Conservation (phyloP, 2,888 invertebrate genomes). For the Arge pagana region DNA sequence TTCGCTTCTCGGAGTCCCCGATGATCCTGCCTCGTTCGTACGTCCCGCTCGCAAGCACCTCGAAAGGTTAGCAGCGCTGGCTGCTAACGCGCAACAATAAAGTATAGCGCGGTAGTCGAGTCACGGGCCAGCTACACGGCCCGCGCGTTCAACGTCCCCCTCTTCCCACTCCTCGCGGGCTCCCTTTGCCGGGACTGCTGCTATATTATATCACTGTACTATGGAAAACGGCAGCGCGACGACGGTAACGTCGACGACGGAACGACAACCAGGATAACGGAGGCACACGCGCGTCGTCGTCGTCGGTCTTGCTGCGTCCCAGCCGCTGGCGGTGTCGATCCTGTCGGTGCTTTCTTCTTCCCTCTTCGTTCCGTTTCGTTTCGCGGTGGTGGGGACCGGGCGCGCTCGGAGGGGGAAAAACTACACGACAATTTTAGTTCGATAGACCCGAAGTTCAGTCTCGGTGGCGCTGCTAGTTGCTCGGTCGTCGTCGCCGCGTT, state of each 20-base stretch:
- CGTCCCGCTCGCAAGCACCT: conserved; percentile 3
- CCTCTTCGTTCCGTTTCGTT: conserved; percentile 25
- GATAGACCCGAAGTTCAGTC: conserved; percentile 55
- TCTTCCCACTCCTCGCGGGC: conserved; percentile 24
- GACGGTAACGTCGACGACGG: neutral
- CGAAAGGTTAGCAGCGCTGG: conserved; percentile 47
- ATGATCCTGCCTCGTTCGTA: neutral
- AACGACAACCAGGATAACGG: no score
- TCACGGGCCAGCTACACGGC: conserved; percentile 40
- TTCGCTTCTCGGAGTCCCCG: no score
- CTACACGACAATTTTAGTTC: conserved; percentile 58
- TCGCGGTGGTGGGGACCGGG: conserved; percentile 21
- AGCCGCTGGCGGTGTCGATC: conserved; percentile 16
- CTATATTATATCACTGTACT: neutral
- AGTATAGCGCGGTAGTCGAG: conserved; percentile 51
- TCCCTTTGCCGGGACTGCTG: neutral
- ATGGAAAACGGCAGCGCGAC: neutral
- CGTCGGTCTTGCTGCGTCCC: conserved; percentile 10
- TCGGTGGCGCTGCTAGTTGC: conserved; percentile 55
- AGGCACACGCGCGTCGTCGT: neutral
- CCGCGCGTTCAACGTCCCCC: conserved; percentile 39
- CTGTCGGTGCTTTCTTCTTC: conserved; percentile 37
- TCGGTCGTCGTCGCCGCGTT: conserved; percentile 35
- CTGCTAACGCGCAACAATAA: conserved; percentile 54
- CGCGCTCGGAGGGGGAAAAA: conserved; percentile 41